Base-by-base conservation (phyloP, 2,888 invertebrate species). In the Cheilosia vulpina region DNA sequence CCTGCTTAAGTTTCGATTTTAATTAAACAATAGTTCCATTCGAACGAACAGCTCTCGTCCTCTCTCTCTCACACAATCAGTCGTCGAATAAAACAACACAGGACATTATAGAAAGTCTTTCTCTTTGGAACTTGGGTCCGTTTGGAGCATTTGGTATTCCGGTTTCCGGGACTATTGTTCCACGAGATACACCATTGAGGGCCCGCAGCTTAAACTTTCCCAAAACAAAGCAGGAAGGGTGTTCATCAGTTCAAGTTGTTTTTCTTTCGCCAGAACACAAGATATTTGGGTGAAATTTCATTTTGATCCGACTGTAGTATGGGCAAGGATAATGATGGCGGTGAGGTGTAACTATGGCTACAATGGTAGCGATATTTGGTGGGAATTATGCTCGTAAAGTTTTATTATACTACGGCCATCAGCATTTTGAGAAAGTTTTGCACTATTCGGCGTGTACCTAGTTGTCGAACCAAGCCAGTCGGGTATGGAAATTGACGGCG, bases 301-400 rank as follows among this genome's bases (percentile, higher is more conserved):
- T 60, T 84, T 80, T 69, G 69, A 66, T 79, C 79, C 76, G 80
- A 57, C 52, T 34, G 27, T 9, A 31, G 31, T 45, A 34, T 13
- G 50, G 13, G 27, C 31, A 43, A 41, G 69, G 77, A 77, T 69
- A 69, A 75, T 58, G 75, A 47, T 45, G 53, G 19, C 55, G 60
- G 41, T 9, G 19, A 60, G 55, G 53, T 52, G 31, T 63, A 34
- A 38, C 27, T 45, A 55, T 45, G 19, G 43, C 31, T 57, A 63
- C 27, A 62, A 84, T 83, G 72, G 84, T 62, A 55, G 55, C 60
- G 76, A 76, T 85, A 80, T 85, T 85, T 72, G 80, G 80, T 80
- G 80, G 84, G 76, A 85, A 85, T 77, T 81, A 85, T 85, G 85
- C 76, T 77, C 85, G 71, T 85, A 85, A 85, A 81, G 81, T 85